A percentile compares a stretch with the other conserved stretches of the same genome.
Evolutionary conservation across 2,888 invertebrate genomes (phyloP).

Genomic region (Unio delphinus): DNA sequence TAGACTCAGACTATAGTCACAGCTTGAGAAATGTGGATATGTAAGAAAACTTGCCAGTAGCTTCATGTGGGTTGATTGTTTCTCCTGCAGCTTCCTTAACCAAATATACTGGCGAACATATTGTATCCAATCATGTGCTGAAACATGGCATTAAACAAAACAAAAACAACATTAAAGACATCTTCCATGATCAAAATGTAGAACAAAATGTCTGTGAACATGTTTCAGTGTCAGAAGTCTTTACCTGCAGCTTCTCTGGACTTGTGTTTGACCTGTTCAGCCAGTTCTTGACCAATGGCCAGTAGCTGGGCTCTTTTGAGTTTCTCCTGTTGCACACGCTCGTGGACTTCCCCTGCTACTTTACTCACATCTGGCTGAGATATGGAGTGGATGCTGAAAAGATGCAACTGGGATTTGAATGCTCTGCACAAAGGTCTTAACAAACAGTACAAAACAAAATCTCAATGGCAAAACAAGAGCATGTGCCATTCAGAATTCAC

Average conservation of each 20-base stretch:
- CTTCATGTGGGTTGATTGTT: no score
- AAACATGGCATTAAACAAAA: no score
- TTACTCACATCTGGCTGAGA: conserved; percentile 61
- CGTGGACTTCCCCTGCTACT: conserved; percentile 75
- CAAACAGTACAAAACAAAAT: no score
- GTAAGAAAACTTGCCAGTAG: no score
- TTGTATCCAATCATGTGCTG: no score
- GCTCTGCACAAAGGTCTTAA: no score
- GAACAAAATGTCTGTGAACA: not conserved
- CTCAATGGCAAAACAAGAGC: no score
- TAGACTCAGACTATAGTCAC: no score
- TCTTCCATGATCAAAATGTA: not conserved
- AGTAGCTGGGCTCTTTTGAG: conserved; percentile 89
- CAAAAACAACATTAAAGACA: not conserved
- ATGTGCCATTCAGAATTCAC: no score
- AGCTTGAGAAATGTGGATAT: no score
- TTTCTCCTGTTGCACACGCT: conserved; percentile 87
- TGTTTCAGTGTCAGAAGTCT: not conserved
- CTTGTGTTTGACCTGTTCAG: conserved; percentile 87
- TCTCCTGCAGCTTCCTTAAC: no score
- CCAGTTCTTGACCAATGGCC: conserved; percentile 91
- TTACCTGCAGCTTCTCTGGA: conserved; percentile 94
- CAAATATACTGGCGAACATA: no score
- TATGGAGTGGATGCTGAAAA: conserved; percentile 59
- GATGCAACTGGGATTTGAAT: not conserved